Percentiles rank a stretch among this genome's conserved stretches.
Conservation (phyloP, 2,888 invertebrate species). For the Eristalis pertinax region DNA sequence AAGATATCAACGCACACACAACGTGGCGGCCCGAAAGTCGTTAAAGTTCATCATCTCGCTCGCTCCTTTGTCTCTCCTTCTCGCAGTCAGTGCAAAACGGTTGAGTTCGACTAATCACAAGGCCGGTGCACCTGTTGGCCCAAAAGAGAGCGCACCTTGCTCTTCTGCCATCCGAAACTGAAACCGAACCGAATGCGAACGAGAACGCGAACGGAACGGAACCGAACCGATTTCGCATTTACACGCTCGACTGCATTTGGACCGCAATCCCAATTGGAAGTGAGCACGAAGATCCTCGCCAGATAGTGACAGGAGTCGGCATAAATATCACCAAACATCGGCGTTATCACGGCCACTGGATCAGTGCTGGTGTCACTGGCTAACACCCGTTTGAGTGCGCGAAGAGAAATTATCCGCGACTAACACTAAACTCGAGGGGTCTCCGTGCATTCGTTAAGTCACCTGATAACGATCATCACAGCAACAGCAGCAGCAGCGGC, state of each 20-base stretch:
- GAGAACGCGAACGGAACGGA: constrained; percentile 16
- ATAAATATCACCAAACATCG: constrained; percentile 70
- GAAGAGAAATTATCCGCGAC: constrained; percentile 60
- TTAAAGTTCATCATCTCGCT: constrained; percentile 64
- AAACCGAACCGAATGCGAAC: background rate
- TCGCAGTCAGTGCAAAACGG: background rate
- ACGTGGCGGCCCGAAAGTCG: constrained; percentile 60
- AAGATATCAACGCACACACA: constrained; percentile 67
- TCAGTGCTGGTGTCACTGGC: constrained; percentile 52
- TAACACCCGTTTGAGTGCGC: constrained; percentile 58
- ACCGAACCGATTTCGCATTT: constrained; percentile 48
- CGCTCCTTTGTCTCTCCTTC: background rate
- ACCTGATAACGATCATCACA: constrained; percentile 60
- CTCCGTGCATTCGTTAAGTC: constrained; percentile 64
- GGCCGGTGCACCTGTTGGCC: constrained; percentile 52
- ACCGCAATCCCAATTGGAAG: constrained; percentile 69
- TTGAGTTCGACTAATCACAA: background rate
- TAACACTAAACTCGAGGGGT: constrained; percentile 53
- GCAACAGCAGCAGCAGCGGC: constrained; percentile 14
- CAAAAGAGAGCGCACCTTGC: constrained; percentile 25
- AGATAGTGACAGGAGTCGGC: constrained; percentile 69
- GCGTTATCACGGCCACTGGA: constrained; percentile 45
- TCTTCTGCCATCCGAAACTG: constrained; percentile 57
- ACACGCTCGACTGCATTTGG: constrained; percentile 28
- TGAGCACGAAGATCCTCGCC: constrained; percentile 65